These are phyloP conservation scores for Pristionchus japonicus DNA, from an alignment of 2,888 invertebrate species.

Conservation along the genomic window DNA sequence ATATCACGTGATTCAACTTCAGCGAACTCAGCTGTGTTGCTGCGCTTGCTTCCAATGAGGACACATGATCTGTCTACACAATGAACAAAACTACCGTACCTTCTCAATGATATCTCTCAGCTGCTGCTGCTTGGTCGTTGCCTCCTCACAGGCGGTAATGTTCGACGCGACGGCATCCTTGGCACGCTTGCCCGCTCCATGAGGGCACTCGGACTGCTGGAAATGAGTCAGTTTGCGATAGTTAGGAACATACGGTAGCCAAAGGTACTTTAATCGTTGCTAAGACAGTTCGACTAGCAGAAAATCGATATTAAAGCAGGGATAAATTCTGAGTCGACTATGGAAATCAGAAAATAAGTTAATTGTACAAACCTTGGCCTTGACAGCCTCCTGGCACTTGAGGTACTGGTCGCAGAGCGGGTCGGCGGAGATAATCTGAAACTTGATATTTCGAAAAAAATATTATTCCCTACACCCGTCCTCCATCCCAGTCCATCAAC, in stretches of 20 bases:
- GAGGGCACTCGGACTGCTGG: conserved; percentile 16
- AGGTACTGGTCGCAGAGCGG: conserved; percentile 30
- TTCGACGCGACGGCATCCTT: conserved; percentile 19
- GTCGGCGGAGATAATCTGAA: not conserved
- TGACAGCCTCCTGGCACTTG: conserved; percentile 22
- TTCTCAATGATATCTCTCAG: conserved; percentile 23
- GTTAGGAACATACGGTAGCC: no score
- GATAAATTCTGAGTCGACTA: not conserved
- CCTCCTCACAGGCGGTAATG: conserved; percentile 15
- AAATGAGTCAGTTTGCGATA: no score
- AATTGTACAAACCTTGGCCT: not conserved
- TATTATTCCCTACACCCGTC: no score
- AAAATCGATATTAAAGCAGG: not conserved
- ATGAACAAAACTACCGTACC: not conserved
- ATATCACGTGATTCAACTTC: no score
- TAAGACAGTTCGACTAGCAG: not conserved
- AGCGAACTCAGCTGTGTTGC: no score
- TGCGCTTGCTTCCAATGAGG: no score
- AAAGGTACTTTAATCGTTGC: no score
- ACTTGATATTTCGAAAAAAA: not conserved
- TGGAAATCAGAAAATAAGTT: no score
- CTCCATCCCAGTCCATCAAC: no score
- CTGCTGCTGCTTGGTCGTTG: not conserved
- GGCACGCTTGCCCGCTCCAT: not conserved
- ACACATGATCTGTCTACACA: no score